Evolutionary conservation across 2,888 invertebrate species (phyloP).

Genomic region (Rhamnusium bicolor): DNA sequence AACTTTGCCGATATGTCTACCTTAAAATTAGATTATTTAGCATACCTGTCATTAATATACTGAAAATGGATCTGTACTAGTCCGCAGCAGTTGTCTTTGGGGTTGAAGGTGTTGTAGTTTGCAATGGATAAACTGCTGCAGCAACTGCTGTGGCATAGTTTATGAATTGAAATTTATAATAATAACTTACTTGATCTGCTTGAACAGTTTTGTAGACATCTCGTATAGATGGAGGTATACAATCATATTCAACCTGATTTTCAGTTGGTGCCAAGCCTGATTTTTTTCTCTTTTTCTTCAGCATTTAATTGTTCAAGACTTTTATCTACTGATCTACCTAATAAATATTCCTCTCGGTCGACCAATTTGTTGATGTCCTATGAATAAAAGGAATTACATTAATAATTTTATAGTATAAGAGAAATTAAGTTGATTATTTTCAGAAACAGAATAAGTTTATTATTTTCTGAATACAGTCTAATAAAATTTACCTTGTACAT

Average conservation of each 20-base stretch:
- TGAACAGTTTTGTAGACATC: constrained; percentile 68
- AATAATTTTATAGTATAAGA: background rate
- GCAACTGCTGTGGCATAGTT: no score
- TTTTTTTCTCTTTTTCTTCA: constrained; percentile 73
- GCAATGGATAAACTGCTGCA: no score
- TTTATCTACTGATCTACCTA: constrained; percentile 88
- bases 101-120: no score
- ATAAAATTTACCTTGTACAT: constrained; percentile 83
- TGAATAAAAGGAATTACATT: constrained; percentile 49
- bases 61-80: no score
- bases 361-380: constrained; percentile 77
- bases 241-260: constrained; percentile 82
- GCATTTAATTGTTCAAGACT: constrained; percentile 80
- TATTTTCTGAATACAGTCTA: no score
- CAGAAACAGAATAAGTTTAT: no score
- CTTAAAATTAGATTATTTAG: constrained; percentile 72
- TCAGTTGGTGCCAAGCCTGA: constrained; percentile 70
- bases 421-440: no score
- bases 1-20: constrained; percentile 92
- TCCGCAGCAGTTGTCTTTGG: no score
- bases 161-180: background rate
- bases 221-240: constrained; percentile 83
- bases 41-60: no score
- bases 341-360: constrained; percentile 90
- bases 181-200: constrained; percentile 63